A percentile compares a stretch with the other conserved stretches of the same genome.
Conservation (phyloP, 1,140 invertebrate species). For the Asobara japonica region DNA sequence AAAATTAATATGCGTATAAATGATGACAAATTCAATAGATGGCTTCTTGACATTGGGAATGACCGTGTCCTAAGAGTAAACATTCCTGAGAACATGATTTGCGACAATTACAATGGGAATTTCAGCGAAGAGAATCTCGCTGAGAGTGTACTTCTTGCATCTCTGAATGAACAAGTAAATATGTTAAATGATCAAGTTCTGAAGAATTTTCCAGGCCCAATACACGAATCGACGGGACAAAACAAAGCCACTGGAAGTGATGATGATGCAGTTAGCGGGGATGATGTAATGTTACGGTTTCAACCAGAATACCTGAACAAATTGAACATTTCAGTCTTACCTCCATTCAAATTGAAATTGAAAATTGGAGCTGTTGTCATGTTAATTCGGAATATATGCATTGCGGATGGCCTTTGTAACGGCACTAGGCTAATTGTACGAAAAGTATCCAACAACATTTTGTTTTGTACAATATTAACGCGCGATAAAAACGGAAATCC, state of each 20-base stretch:
- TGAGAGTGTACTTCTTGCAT: too few relatives aligned
- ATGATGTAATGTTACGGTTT: neutral
- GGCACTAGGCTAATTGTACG: too few relatives aligned
- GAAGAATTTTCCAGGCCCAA: neutral
- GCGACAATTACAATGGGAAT: neutral
- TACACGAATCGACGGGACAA: neutral
- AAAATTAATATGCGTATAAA: neutral
- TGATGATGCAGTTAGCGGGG: neutral
- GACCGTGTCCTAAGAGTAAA: neutral
- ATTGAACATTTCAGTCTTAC: too few relatives aligned
- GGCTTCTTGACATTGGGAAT: neutral
- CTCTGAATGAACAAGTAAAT: too few relatives aligned
- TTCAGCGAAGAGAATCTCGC: neutral
- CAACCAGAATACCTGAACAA: neutral
- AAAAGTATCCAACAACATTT: too few relatives aligned
- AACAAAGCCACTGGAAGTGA: neutral
- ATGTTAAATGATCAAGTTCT: too few relatives aligned
- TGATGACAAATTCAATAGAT: neutral
- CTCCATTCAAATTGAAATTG: too few relatives aligned
- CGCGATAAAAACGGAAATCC: too few relatives aligned
- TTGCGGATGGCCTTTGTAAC: too few relatives aligned
- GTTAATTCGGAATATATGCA: too few relatives aligned
- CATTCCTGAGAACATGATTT: neutral
- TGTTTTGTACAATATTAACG: too few relatives aligned
- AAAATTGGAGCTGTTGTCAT: too few relatives aligned